phyloP scores from a whole-genome alignment of 1,140 invertebrate genomes.

The Pseudoatta argentina region DNA sequence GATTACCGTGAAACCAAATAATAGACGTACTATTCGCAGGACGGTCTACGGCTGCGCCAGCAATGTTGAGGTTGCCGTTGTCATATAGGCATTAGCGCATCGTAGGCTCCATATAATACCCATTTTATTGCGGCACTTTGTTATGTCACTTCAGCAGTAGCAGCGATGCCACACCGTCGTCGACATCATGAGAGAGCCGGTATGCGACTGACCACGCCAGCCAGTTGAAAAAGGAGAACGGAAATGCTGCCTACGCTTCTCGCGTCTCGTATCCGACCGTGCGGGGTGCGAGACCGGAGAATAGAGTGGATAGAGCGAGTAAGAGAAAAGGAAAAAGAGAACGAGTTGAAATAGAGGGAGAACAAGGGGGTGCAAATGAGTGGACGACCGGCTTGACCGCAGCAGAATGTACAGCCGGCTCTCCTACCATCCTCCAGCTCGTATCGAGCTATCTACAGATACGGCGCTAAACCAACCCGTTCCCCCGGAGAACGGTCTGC shows the following conservation, averaged over 20 bases:
- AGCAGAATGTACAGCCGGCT: slow-evolving; percentile 70
- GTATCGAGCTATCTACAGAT: slow-evolving; percentile 49
- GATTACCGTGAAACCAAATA: slow-evolving; percentile 72
- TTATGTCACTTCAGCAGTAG: slow-evolving; percentile 64
- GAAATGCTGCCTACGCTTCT: slow-evolving; percentile 35
- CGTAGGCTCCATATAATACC: slow-evolving; percentile 58
- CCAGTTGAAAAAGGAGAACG: slow-evolving; percentile 59
- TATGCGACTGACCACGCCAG: slow-evolving; percentile 21
- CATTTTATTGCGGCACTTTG: slow-evolving; percentile 69
- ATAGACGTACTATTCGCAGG: slow-evolving; percentile 59
- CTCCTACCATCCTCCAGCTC: slow-evolving; percentile 52
- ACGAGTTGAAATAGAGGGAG: slow-evolving; percentile 58
- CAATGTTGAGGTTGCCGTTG: neutral
- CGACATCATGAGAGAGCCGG: slow-evolving; percentile 36
- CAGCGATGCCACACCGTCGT: slow-evolving; percentile 13
- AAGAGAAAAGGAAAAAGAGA: neutral
- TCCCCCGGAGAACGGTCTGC: slow-evolving; percentile 29
- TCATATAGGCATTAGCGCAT: neutral
- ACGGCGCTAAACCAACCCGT: slow-evolving; percentile 12
- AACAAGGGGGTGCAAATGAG: slow-evolving; percentile 81
- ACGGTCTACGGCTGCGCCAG: neutral
- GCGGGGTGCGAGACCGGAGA: neutral
- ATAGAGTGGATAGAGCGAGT: slow-evolving; percentile 14
- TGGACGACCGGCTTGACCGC: slow-evolving; percentile 80
- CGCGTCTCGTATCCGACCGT: slow-evolving; percentile 9